phyloP scores from a whole-genome alignment of 2,888 invertebrate species.

The Trachelus troglodyta region DNA sequence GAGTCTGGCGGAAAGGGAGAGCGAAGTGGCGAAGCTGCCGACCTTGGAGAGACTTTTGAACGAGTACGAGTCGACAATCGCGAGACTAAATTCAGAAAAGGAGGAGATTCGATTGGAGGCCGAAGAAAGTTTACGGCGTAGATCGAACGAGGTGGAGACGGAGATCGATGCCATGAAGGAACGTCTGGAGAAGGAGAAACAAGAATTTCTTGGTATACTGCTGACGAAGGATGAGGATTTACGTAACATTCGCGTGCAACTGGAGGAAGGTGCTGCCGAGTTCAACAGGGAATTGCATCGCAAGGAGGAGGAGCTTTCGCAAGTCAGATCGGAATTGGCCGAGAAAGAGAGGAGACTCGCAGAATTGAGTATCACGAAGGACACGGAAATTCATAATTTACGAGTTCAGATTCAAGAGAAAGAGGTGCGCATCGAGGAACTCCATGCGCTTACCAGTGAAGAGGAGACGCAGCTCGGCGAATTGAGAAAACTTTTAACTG shows the following conservation, averaged over 20 bases:
- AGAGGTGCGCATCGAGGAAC: constrained; percentile 67
- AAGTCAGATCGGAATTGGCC: not conserved
- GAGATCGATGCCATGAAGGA: constrained; percentile 19
- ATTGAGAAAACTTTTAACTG: constrained; percentile 73
- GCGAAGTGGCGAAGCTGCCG: constrained; percentile 36
- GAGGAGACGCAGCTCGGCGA: constrained; percentile 71
- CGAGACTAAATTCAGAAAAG: constrained; percentile 44
- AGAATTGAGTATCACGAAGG: constrained; percentile 73
- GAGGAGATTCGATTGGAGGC: constrained; percentile 40
- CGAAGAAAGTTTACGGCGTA: constrained; percentile 35
- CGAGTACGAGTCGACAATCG: constrained; percentile 38
- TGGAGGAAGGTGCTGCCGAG: constrained; percentile 38
- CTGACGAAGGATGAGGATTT: constrained; percentile 20
- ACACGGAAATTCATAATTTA: constrained; percentile 78
- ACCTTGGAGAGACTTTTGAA: constrained; percentile 35
- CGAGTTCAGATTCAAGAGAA: constrained; percentile 73
- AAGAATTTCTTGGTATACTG: constrained; percentile 6
- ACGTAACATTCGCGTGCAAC: constrained; percentile 31
- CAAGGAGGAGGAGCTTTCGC: constrained; percentile 32
- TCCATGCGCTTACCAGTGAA: constrained; percentile 69
- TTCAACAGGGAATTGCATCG: constrained; percentile 29
- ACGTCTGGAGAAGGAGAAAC: constrained; percentile 9
- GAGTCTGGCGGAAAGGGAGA: constrained; percentile 36
- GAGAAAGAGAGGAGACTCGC: constrained; percentile 49
- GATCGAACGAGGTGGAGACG: constrained; percentile 10